phyloP scores from a whole-genome alignment of 2,888 invertebrate species.

The Zeuzera pyrina region DNA sequence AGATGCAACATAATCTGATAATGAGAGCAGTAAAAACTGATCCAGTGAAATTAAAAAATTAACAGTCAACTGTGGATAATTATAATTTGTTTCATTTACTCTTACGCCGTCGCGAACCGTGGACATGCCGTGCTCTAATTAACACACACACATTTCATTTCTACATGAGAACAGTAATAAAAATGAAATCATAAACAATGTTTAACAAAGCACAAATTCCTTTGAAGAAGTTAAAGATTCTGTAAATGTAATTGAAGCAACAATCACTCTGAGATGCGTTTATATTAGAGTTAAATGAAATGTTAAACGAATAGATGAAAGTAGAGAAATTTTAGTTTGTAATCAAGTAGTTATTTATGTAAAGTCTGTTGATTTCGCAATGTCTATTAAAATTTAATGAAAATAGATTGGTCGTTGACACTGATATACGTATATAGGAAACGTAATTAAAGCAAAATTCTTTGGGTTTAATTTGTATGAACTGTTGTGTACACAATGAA shows the following conservation, averaged over 20 bases:
- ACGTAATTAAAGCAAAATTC: no score
- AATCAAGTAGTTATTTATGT: slow-evolving; percentile 16
- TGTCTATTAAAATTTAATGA: not conserved
- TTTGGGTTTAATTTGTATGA: no score
- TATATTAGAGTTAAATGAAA: slow-evolving; percentile 51
- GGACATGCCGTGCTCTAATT: slow-evolving; percentile 59
- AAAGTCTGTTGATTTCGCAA: slow-evolving; percentile 3
- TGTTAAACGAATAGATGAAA: slow-evolving; percentile 48
- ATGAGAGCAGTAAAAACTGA: no score
- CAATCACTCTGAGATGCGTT: slow-evolving; percentile 40
- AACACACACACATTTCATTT: slow-evolving; percentile 59
- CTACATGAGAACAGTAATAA: slow-evolving; percentile 32
- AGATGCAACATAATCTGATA: no score
- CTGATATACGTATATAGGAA: no score
- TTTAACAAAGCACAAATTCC: slow-evolving; percentile 39
- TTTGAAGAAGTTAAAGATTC: slow-evolving; percentile 24
- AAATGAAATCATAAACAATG: slow-evolving; percentile 38
- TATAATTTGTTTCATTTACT: slow-evolving; percentile 61
- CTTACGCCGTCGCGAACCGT: slow-evolving; percentile 41
- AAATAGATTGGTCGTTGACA: no score
- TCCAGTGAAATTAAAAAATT: slow-evolving; percentile 30
- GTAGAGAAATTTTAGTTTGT: slow-evolving; percentile 47
- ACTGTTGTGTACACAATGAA: no score
- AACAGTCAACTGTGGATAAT: slow-evolving; percentile 50
- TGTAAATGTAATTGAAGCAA: slow-evolving; percentile 48